Conservation (phyloP, 2,113 vertebrate genomes). For the Cynopterus brachyotis region DNA sequence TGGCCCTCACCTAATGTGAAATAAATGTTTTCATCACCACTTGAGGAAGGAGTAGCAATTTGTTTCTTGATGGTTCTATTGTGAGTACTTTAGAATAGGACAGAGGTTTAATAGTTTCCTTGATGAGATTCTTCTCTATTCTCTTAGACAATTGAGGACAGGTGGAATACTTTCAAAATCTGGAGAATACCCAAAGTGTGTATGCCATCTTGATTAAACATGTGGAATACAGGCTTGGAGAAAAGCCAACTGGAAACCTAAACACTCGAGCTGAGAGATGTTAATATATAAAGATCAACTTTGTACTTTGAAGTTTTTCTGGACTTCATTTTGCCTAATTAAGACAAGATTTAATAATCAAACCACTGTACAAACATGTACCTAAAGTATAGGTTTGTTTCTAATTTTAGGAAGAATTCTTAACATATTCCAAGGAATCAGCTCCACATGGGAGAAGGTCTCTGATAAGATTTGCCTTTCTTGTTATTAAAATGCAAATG, state of each 20-base stretch:
- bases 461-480: slow-evolving; percentile 77
- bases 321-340: slow-evolving; percentile 88
- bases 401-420: slow-evolving; percentile 86
- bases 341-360: slow-evolving; percentile 88
- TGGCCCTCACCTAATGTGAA: neutral
- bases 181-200: slow-evolving; percentile 72
- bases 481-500: slow-evolving; percentile 57
- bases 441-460: slow-evolving; percentile 76
- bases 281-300: slow-evolving; percentile 86
- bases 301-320: slow-evolving; percentile 87
- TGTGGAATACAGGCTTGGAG: slow-evolving; percentile 86
- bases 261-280: slow-evolving; percentile 87
- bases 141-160: slow-evolving; percentile 77
- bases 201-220: slow-evolving; percentile 86
- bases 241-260: slow-evolving; percentile 85
- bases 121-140: slow-evolving; percentile 71
- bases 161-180: slow-evolving; percentile 84
- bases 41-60: slow-evolving; percentile 4
- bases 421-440: slow-evolving; percentile 83
- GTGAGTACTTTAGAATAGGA: slow-evolving; percentile 48
- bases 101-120: slow-evolving; percentile 63
- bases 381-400: slow-evolving; percentile 85
- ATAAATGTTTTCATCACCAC: neutral
- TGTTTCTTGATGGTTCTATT: neutral
- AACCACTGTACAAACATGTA: slow-evolving; percentile 86